Percentiles rank a stretch among this genome's conserved stretches.
Conservation (phyloP, 2,888 invertebrate species). For the Tipula vernalis region DNA sequence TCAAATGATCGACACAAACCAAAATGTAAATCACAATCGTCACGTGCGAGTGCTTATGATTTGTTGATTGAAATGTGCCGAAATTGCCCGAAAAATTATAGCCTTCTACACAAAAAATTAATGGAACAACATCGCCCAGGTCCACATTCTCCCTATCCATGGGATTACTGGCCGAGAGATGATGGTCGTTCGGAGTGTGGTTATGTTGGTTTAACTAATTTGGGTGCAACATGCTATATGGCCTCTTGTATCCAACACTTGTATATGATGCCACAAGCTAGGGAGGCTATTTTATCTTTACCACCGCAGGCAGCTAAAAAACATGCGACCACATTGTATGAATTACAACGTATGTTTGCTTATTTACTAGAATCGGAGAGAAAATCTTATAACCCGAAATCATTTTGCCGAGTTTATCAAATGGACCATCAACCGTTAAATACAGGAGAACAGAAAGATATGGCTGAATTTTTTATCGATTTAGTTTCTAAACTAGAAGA, state of each 20-base stretch:
- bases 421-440: slow-evolving; percentile 95
- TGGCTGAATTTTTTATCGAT: slow-evolving; percentile 97
- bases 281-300: slow-evolving; percentile 68
- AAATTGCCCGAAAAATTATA: slow-evolving; percentile 75
- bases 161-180: slow-evolving; percentile 98
- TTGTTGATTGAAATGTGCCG: slow-evolving; percentile 77
- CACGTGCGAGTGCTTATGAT: slow-evolving; percentile 84
- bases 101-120: slow-evolving; percentile 67
- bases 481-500: slow-evolving; percentile 91
- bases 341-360: slow-evolving; percentile 91
- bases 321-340: slow-evolving; percentile 70
- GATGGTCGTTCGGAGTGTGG: slow-evolving; percentile 90
- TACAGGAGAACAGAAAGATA: slow-evolving; percentile 94
- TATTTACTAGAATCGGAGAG: slow-evolving; percentile 88
- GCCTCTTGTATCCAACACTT: slow-evolving; percentile 95
- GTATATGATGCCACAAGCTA: slow-evolving; percentile 92
- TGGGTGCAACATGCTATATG: slow-evolving; percentile 96
- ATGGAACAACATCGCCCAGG: slow-evolving; percentile 78
- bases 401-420: slow-evolving; percentile 91
- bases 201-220: slow-evolving; percentile 85
- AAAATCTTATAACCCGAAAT: slow-evolving; percentile 89
- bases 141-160: slow-evolving; percentile 75
- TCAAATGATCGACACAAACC: slow-evolving; percentile 75
- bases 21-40: slow-evolving; percentile 84
- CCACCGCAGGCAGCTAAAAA: slow-evolving; percentile 60